These are phyloP conservation scores for Agriopis aurantiaria DNA, from an alignment of 2,888 invertebrate species.

Conservation along the genomic window DNA sequence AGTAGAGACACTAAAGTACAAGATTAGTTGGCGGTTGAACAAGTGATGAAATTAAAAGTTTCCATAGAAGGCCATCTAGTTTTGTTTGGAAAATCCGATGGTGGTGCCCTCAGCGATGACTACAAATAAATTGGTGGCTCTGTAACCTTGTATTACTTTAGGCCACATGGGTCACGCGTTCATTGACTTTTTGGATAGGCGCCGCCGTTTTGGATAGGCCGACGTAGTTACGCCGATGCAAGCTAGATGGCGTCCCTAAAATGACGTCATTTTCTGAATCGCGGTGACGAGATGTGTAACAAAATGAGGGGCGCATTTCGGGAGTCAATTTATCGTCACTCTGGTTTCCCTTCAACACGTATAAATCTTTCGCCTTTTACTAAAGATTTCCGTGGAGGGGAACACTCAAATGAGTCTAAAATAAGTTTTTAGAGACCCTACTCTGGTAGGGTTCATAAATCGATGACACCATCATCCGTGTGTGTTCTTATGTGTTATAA, in stretches of 20 bases:
- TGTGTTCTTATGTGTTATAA: too few species aligned
- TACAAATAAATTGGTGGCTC: too few species aligned
- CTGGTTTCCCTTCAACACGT: constrained; percentile 70
- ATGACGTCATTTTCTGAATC: constrained; percentile 20
- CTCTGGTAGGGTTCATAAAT: not conserved
- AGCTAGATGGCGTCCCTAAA: constrained; percentile 19
- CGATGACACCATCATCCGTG: too few species aligned
- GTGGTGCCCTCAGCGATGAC: too few species aligned
- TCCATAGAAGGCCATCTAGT: too few species aligned
- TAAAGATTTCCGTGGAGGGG: constrained; percentile 91
- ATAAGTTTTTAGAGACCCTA: constrained; percentile 14
- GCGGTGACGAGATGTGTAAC: not conserved
- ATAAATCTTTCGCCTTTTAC: constrained; percentile 93
- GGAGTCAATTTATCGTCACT: not conserved
- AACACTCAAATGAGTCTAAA: constrained; percentile 30
- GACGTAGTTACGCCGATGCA: not conserved
- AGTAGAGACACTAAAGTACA: too few species aligned
- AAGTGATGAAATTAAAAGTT: too few species aligned
- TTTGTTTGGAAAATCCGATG: too few species aligned
- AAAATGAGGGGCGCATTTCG: not conserved
- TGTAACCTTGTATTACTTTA: too few species aligned
- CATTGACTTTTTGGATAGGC: not conserved
- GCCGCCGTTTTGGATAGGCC: not conserved
- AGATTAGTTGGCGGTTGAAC: too few species aligned
- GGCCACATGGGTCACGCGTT: not conserved